Percentiles rank a stretch among this genome's conserved stretches.
Conservation (phyloP, 2,888 invertebrate species). For the Agelastica alni region DNA sequence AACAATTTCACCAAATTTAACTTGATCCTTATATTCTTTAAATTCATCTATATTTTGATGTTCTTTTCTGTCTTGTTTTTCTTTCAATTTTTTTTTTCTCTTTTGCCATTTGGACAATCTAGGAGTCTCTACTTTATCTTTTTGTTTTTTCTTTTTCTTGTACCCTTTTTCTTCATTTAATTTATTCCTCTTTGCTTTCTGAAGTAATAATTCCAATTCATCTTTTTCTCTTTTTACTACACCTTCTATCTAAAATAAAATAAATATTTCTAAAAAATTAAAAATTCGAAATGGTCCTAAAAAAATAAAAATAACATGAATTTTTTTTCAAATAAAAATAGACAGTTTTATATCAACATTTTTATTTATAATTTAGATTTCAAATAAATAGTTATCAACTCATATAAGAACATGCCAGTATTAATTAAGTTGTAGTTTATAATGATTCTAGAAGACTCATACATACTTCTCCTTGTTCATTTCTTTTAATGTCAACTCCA, state of each 20-base stretch:
- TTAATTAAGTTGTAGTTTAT: too few species aligned
- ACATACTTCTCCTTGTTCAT: slow-evolving; percentile 59
- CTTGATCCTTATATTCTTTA: slow-evolving; percentile 62
- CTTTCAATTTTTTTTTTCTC: slow-evolving; percentile 59
- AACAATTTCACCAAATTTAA: slow-evolving; percentile 76
- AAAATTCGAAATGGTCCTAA: too few species aligned
- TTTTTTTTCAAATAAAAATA: too few species aligned
- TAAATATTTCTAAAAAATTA: too few species aligned
- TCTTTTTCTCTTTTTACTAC: slow-evolving; percentile 60
- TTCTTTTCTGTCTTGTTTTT: slow-evolving; percentile 43
- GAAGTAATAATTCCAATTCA: slow-evolving; percentile 60
- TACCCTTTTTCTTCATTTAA: slow-evolving; percentile 49
- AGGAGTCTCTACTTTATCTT: slow-evolving; percentile 45
- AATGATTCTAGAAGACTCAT: too few species aligned
- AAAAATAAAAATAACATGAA: too few species aligned
- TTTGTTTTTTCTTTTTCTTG: slow-evolving; percentile 50
- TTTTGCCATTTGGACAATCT: slow-evolving; percentile 62
- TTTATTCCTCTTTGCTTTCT: slow-evolving; percentile 49
- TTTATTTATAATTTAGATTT: too few species aligned
- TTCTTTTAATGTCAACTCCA: slow-evolving; percentile 62
- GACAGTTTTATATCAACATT: too few species aligned
- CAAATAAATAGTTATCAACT: too few species aligned
- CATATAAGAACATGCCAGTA: too few species aligned
- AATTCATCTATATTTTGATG: slow-evolving; percentile 42
- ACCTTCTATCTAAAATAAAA: slow-evolving; percentile 50